Conservation (phyloP, 2,797 vertebrate genomes). For the Falco naumanni region DNA sequence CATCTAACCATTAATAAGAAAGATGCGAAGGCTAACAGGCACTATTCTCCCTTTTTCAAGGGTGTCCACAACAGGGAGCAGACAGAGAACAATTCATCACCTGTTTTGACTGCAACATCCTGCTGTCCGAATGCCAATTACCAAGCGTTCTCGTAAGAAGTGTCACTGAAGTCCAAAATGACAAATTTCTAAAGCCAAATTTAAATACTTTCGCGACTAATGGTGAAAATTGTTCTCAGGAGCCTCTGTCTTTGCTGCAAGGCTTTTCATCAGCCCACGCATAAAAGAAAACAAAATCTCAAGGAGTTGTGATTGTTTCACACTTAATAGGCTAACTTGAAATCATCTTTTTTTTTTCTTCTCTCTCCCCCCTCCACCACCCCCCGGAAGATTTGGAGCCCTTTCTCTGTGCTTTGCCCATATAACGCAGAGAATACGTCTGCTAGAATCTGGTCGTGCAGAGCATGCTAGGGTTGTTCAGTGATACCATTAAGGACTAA, state of each 20-base stretch:
- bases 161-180: not conserved
- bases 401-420: not conserved
- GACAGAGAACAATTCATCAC: conserved; percentile 21
- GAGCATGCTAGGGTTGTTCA: not conserved
- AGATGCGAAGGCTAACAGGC: conserved; percentile 8
- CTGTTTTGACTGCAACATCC: conserved; percentile 22
- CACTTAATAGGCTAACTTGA: not conserved
- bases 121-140: conserved; percentile 30
- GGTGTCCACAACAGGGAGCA: conserved; percentile 33
- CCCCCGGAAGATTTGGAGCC: not conserved
- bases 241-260: not conserved
- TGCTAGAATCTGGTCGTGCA: too few relatives aligned
- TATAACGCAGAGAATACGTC: not conserved
- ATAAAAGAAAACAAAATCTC: not conserved
- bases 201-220: not conserved
- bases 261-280: not conserved
- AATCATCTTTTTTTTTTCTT: not conserved
- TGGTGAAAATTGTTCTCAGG: not conserved
- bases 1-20: conserved; percentile 16
- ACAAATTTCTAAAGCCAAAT: conserved; percentile 16
- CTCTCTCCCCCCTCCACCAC: too few relatives aligned
- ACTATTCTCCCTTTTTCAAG: conserved; percentile 19
- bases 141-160: not conserved
- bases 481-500: not conserved
- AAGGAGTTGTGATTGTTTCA: not conserved